Evolutionary conservation across 1,140 invertebrate genomes (phyloP).

Genomic region (Portunus trituberculatus): DNA sequence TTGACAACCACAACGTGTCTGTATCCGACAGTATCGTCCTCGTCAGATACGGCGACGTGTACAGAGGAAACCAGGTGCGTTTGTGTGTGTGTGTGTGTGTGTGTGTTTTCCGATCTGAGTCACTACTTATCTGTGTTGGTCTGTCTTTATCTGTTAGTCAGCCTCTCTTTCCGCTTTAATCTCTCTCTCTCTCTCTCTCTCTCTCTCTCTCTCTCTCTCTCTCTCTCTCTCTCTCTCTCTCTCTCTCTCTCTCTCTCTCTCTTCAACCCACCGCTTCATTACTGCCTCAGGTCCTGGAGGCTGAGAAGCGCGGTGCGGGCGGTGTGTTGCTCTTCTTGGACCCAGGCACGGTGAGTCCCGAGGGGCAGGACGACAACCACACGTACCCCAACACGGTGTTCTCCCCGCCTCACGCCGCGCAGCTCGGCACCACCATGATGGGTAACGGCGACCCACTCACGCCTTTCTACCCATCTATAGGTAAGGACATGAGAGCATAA

Average conservation of each 20-base stretch:
- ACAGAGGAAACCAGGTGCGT: slow-evolving; percentile 81
- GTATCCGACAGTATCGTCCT: slow-evolving; percentile 81
- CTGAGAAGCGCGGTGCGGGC: not conserved
- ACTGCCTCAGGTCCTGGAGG: slow-evolving; percentile 38
- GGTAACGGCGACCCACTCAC: slow-evolving; percentile 71
- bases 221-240: slow-evolving; percentile 16
- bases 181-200: not conserved
- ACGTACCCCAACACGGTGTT: slow-evolving; percentile 68
- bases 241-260: too few relatives aligned
- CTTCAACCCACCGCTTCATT: too few relatives aligned
- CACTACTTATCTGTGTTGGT: too few relatives aligned
- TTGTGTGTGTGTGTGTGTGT: not conserved
- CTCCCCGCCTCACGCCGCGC: slow-evolving; percentile 53
- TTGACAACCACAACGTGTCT: slow-evolving; percentile 79
- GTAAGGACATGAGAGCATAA: slow-evolving; percentile 37
- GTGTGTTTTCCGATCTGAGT: not conserved
- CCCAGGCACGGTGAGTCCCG: slow-evolving; percentile 54
- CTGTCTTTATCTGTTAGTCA: too few relatives aligned
- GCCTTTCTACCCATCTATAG: slow-evolving; percentile 70
- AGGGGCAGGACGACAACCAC: slow-evolving; percentile 27
- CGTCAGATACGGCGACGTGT: slow-evolving; percentile 80
- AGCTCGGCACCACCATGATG: slow-evolving; percentile 50
- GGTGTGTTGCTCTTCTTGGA: slow-evolving; percentile 76
- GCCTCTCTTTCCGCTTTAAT: too few relatives aligned
- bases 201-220: slow-evolving; percentile 17